Evolutionary conservation across 2,888 invertebrate species (phyloP).

Genomic region (Nomada fucata): DNA sequence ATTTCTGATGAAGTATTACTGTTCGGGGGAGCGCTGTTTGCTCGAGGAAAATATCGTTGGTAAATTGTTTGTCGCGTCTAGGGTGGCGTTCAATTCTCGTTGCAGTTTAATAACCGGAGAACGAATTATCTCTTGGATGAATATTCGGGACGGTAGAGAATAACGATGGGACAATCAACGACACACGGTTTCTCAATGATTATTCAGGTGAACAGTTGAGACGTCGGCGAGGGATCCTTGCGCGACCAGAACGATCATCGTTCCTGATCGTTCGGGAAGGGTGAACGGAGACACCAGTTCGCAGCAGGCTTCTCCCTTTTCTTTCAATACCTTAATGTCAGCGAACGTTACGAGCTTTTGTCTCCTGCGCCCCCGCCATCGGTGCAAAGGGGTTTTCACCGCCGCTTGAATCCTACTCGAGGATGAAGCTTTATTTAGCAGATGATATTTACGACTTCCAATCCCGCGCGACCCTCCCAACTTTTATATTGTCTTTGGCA

Average conservation of each 20-base stretch:
- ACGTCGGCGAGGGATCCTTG: slow-evolving; percentile 17
- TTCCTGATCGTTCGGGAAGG: slow-evolving; percentile 42
- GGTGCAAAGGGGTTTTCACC: slow-evolving; percentile 77
- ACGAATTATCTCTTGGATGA: no score
- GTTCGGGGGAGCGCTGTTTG: neutral
- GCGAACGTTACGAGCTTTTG: slow-evolving; percentile 78
- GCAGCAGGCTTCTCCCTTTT: slow-evolving; percentile 47
- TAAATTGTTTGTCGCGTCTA: no score
- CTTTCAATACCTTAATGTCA: slow-evolving; percentile 78
- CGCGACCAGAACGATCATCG: slow-evolving; percentile 10
- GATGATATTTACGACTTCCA: slow-evolving; percentile 83
- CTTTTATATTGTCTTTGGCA: slow-evolving; percentile 81
- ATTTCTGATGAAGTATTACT: neutral
- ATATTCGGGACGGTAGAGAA: no score
- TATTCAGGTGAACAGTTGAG: slow-evolving; percentile 18
- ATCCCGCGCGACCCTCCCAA: slow-evolving; percentile 76
- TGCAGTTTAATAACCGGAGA: no score
- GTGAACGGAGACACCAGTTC: slow-evolving; percentile 52
- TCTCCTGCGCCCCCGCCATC: slow-evolving; percentile 63
- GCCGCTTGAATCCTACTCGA: slow-evolving; percentile 75
- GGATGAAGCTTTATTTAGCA: slow-evolving; percentile 83
- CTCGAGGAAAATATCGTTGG: no score
- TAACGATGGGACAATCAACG: no score
- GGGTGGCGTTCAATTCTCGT: no score
- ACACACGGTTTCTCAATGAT: no score